Percentiles rank a stretch among this genome's conserved stretches.
Evolutionary conservation across 1,140 invertebrate genomes (phyloP).

Genomic region (Drosophila nasuta): DNA sequence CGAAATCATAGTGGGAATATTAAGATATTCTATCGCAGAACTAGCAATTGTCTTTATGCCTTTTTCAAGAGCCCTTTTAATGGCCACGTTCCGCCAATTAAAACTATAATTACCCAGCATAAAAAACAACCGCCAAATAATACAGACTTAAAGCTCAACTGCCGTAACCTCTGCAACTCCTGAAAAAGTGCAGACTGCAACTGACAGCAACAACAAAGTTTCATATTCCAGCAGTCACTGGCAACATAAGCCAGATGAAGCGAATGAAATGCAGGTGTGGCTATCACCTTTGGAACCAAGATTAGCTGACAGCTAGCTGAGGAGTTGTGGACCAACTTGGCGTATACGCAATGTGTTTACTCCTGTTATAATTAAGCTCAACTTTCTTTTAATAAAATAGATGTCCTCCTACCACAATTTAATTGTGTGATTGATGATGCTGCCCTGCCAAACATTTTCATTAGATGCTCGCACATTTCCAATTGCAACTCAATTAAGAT

Average conservation of each 20-base stretch:
- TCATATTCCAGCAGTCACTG: constrained; percentile 52
- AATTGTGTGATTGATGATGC: constrained; percentile 70
- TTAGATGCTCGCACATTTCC: constrained; percentile 46
- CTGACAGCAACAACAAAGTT: constrained; percentile 51
- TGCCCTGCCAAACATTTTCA: constrained; percentile 23
- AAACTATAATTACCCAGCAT: constrained; percentile 64
- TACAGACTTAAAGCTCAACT: constrained; percentile 34
- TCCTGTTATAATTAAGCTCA: constrained; percentile 57
- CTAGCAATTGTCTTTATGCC: constrained; percentile 65
- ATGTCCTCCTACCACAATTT: background rate
- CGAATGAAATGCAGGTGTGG: constrained; percentile 46
- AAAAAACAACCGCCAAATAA: constrained; percentile 48
- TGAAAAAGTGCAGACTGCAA: constrained; percentile 24
- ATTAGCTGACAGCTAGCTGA: constrained; percentile 45
- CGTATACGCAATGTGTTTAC: constrained; percentile 52
- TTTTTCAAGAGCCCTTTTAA: constrained; percentile 55
- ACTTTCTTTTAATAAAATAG: constrained; percentile 44
- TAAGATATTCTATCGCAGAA: constrained; percentile 42
- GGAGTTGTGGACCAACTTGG: constrained; percentile 24
- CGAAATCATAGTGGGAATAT: constrained; percentile 39
- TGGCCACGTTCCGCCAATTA: constrained; percentile 71
- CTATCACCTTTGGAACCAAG: constrained; percentile 58
- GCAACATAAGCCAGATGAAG: constrained; percentile 63
- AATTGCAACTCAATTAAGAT: constrained; percentile 82
- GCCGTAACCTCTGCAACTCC: background rate